Evolutionary conservation across 2,797 vertebrate genomes (phyloP).

Genomic region (Protosalanx chinensis): DNA sequence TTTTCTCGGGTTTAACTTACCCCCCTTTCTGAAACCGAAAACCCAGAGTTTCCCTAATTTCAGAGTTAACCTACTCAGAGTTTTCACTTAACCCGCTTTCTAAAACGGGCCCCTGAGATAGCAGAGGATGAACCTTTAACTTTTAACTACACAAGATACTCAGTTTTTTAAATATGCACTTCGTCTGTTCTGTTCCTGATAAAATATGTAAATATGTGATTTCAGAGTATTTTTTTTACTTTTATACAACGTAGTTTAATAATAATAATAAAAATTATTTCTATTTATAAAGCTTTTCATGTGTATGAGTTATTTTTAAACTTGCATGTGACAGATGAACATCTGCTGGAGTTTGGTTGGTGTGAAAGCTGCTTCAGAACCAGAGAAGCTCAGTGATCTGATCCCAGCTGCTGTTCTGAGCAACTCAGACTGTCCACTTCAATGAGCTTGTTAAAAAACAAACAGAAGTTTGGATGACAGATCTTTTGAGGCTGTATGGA

Average conservation of each 20-base stretch:
- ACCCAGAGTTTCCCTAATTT: too few relatives aligned
- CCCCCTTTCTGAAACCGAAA: too few relatives aligned
- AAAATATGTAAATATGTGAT: slow-evolving; percentile 68
- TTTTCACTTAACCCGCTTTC: too few relatives aligned
- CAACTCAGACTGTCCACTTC: neutral
- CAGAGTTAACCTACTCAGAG: too few relatives aligned
- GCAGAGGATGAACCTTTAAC: neutral
- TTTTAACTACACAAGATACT: neutral
- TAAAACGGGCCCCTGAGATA: neutral
- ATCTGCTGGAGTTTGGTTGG: neutral
- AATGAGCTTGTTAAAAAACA: neutral
- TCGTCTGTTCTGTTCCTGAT: slow-evolving; percentile 51
- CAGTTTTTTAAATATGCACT: slow-evolving; percentile 71
- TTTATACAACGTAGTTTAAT: slow-evolving; percentile 61
- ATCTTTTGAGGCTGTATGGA: neutral
- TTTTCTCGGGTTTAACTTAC: too few relatives aligned
- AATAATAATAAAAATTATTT: slow-evolving; percentile 48
- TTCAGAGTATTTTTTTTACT: slow-evolving; percentile 48
- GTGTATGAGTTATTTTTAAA: neutral
- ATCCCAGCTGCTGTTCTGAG: neutral
- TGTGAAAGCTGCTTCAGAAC: too few relatives aligned
- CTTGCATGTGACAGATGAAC: neutral
- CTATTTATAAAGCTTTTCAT: slow-evolving; percentile 54
- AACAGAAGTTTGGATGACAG: neutral
- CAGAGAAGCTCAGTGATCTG: neutral